Evolutionary conservation across 2,888 invertebrate genomes (phyloP).

Genomic region (Pseudococcus jackbeardsleyi): DNA sequence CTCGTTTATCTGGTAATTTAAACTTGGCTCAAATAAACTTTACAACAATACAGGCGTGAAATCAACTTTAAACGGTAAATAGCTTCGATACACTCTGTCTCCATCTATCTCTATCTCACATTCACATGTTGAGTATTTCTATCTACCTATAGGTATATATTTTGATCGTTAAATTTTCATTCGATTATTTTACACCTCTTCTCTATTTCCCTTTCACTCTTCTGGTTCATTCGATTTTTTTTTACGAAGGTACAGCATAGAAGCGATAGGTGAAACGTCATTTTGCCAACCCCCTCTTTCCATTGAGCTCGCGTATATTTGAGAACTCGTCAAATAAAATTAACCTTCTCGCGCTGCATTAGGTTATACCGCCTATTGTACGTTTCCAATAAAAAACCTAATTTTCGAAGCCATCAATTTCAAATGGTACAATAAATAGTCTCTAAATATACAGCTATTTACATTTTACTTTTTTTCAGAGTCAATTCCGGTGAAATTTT

Average conservation of each 20-base stretch:
- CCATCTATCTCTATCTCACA: not conserved
- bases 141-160: not conserved
- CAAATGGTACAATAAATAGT: slow-evolving; percentile 2
- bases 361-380: not conserved
- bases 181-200: slow-evolving; percentile 18
- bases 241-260: no score
- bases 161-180: slow-evolving; percentile 39
- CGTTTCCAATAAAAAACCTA: slow-evolving; percentile 8
- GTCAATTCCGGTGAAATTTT: not conserved
- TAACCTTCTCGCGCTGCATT: not conserved
- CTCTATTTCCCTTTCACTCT: not conserved
- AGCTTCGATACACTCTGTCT: not conserved
- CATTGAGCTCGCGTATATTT: not conserved
- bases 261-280: not conserved
- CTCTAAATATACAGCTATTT: not conserved
- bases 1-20: slow-evolving; percentile 50
- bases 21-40: slow-evolving; percentile 48
- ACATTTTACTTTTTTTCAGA: not conserved
- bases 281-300: not conserved
- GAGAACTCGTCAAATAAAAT: not conserved
- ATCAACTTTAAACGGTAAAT: slow-evolving; percentile 43
- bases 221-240: not conserved
- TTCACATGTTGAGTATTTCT: not conserved
- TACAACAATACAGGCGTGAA: slow-evolving; percentile 40
- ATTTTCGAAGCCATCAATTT: slow-evolving; percentile 10